A percentile compares a stretch with the other conserved stretches of the same genome.
phyloP scores from a whole-genome alignment of 2,888 invertebrate genomes.

The Apamea anceps region DNA sequence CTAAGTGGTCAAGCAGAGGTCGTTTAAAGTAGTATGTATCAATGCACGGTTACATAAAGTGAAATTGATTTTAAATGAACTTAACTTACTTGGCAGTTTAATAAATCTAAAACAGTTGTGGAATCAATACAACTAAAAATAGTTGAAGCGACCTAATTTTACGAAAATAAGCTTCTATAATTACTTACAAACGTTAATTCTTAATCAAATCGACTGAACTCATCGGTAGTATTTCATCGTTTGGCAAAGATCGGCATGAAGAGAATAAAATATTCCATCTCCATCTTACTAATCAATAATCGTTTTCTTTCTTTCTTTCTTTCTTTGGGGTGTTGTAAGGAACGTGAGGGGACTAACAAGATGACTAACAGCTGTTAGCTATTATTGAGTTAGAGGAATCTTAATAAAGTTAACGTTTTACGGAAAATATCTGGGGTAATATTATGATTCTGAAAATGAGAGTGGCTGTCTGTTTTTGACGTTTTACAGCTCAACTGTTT shows the following conservation, averaged over 20 bases:
- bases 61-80: too few species aligned
- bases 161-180: slow-evolving; percentile 13
- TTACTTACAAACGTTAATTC: slow-evolving; percentile 20
- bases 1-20: too few species aligned
- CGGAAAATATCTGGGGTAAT: slow-evolving; percentile 17
- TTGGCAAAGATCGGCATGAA: slow-evolving; percentile 19
- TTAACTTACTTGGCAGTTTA: too few species aligned
- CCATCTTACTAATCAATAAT: slow-evolving; percentile 52
- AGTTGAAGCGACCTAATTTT: slow-evolving; percentile 7
- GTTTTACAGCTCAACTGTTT: background rate
- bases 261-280: slow-evolving; percentile 43
- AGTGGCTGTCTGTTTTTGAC: background rate
- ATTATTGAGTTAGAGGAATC: slow-evolving; percentile 45
- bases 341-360: slow-evolving; percentile 42
- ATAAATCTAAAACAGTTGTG: background rate
- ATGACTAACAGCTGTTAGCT: slow-evolving; percentile 35
- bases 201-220: slow-evolving; percentile 18
- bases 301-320: slow-evolving; percentile 43
- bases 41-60: too few species aligned
- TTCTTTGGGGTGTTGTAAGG: slow-evolving; percentile 40
- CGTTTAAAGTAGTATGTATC: too few species aligned
- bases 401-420: slow-evolving; percentile 36
- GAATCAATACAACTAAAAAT: background rate
- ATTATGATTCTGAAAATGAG: slow-evolving; percentile 20
- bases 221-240: slow-evolving; percentile 15